These are phyloP conservation scores for Anthoscopus minutus DNA, from an alignment of 2,113 vertebrate genomes.

Conservation along the genomic window DNA sequence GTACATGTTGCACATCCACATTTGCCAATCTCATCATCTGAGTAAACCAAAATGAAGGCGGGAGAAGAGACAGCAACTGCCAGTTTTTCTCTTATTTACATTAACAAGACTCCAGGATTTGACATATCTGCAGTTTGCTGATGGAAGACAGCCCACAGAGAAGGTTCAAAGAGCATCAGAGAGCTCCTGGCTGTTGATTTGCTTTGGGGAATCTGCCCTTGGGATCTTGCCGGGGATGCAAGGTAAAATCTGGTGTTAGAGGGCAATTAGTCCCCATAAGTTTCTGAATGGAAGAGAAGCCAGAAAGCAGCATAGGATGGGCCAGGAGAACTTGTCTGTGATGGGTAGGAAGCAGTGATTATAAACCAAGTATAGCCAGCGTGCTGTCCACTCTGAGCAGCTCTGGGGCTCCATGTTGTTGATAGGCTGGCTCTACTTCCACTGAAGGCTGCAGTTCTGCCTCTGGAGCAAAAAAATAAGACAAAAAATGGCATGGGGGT, in stretches of 20 bases:
- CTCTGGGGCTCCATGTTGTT: neutral
- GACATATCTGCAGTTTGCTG: neutral
- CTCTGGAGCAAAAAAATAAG: neutral
- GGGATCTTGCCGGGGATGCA: neutral
- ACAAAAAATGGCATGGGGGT: neutral
- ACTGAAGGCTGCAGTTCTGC: neutral
- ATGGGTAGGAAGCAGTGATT: neutral
- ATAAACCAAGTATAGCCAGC: neutral
- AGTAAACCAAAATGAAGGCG: neutral
- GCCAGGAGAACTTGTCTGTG: neutral
- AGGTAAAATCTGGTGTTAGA: neutral
- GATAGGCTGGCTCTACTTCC: neutral
- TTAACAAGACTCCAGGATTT: neutral
- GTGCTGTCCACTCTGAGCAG: neutral
- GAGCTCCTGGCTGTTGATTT: neutral
- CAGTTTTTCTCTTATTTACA: neutral
- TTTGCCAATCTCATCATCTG: neutral
- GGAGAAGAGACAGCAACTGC: neutral
- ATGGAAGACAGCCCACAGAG: neutral
- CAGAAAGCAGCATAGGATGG: neutral
- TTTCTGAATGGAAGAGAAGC: neutral
- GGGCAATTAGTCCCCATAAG: neutral
- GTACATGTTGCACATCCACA: neutral
- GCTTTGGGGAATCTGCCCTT: neutral
- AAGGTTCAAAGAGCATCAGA: neutral